Evolutionary conservation across 2,113 vertebrate genomes (phyloP), one percentile per base, ranked within the genome.

Genomic region (Cololabis saira): DNA sequence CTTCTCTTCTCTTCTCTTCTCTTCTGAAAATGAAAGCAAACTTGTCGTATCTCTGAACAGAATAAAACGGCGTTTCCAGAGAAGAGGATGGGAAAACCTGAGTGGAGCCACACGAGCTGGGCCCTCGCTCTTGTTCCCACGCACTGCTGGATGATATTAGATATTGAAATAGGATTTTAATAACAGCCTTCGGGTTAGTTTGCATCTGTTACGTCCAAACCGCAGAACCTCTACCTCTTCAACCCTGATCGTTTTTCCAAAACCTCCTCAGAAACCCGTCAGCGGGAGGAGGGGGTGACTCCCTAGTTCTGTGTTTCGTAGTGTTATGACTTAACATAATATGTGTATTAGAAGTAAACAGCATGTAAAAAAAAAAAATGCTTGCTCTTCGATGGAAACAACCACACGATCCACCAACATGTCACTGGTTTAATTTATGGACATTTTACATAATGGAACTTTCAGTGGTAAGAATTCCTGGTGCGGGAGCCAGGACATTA

Each of bases 131-230:
- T 12, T 42, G 57, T 69, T 80, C 75, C 61, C 83, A 83, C 14
- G 50, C 50, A 52, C 67, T 21, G 42, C 47, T 12, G 54, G 49
- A 57, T 30, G 72, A 60, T 68, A 78, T 82, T 72, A 64, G 61
- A 59, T 67, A 75, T 87, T 80, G 53, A 61, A 70, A 80, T 77
- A 50, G 37, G 50, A 68, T 61, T 58, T 83, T 88, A 83, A 77
- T 83, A 72, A 73, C 45, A 81, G 58, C 49, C 47, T 72, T n/a
- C 56, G 47, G 15, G 51, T 18, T 24, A 37, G 19, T 60, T 78
- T 66, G 54, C 64, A 51, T 76, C 50, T 50, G 9, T 48, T 66
- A 44, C 62, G 41, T 66, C 78, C 75, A 81, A 77, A 66, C 84
- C 71, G 57, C 72, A 66, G 51, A 50, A 67, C 52, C 43, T 57